phyloP scores from a whole-genome alignment of 2,888 invertebrate genomes.

The Drosophila subquinaria region DNA sequence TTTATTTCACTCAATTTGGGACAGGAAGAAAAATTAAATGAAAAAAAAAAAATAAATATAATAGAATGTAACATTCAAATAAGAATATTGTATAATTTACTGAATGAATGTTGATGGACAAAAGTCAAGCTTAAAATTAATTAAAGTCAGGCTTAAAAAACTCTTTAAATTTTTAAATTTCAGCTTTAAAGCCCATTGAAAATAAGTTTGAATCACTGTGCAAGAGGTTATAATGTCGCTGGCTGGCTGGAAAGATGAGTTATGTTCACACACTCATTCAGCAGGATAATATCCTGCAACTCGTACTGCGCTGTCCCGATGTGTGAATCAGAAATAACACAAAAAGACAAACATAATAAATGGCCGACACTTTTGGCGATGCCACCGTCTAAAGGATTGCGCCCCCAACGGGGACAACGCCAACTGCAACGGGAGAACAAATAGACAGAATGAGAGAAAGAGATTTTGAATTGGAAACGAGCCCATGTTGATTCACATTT shows the following conservation, averaged over 20 bases:
- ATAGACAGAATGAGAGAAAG: slow-evolving; percentile 4
- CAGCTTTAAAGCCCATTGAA: neutral
- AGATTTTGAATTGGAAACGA: slow-evolving; percentile 11
- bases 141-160: neutral
- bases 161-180: neutral
- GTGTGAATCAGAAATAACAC: slow-evolving; percentile 37
- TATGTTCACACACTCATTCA: slow-evolving; percentile 49
- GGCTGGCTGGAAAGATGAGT: slow-evolving; percentile 40
- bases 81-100: neutral
- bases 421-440: slow-evolving; percentile 12
- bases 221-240: slow-evolving; percentile 26
- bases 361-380: slow-evolving; percentile 57
- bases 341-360: slow-evolving; percentile 50
- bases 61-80: neutral
- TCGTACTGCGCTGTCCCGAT: slow-evolving; percentile 16
- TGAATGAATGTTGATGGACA: too few relatives aligned
- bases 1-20: neutral
- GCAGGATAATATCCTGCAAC: slow-evolving; percentile 57
- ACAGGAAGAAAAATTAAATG: neutral
- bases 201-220: slow-evolving; percentile 30
- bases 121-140: too few relatives aligned
- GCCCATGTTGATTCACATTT: neutral
- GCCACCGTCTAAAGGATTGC: slow-evolving; percentile 16
- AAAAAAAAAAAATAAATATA: neutral
- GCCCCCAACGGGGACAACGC: slow-evolving; percentile 2